Base-by-base conservation (phyloP, 2,888 invertebrate species). In the Ptychoptera contaminata region DNA sequence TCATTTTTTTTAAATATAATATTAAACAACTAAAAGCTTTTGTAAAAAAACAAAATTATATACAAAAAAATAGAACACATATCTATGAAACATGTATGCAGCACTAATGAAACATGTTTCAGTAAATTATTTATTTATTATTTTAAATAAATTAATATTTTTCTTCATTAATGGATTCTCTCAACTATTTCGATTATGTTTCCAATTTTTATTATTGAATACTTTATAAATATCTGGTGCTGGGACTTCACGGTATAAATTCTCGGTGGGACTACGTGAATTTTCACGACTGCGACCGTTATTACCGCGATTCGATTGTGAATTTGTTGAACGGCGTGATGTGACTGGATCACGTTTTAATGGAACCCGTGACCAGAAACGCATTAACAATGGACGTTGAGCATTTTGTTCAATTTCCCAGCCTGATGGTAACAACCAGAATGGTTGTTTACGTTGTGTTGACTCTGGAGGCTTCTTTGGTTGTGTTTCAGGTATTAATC, bases 361-460 rank as follows among this genome's bases (percentile, higher is more conserved):
- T 9, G 55, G 55, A 43, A 55, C 50, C 12, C 55, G 51, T 7
- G 57, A 56, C 58, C 58, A 63, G 49, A 64, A 58, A 42, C 63
- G 55, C 48, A 63, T 43, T 38, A 64, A 30, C 41, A 64, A 41
- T n/a, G 63, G 57, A 16, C 56, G 55, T 46, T 59, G 57, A 29
- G 52, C 50, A 37, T 56, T 53, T 10, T 55, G 54, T 47, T 63
- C 59, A 32, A 56, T 45, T 30, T 60, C 58, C 61, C 62, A 62
- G 7, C 58, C 56, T 2, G 43, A 32, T 16, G 65, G 64, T 40
- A 65, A 40, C 66, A 66, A 65, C 66, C 63, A 64, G 40, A 59
- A 59, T 8, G 61, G 56, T 36, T 16, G 15, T 9, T 30, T 23
- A 23, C 23, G 35, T 23, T 42, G 16, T n/a, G 16, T 16, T n/a